Evolutionary conservation across 1,140 invertebrate genomes (phyloP), one percentile per base, ranked within the genome.

Genomic region (Diorhabda carinulata): DNA sequence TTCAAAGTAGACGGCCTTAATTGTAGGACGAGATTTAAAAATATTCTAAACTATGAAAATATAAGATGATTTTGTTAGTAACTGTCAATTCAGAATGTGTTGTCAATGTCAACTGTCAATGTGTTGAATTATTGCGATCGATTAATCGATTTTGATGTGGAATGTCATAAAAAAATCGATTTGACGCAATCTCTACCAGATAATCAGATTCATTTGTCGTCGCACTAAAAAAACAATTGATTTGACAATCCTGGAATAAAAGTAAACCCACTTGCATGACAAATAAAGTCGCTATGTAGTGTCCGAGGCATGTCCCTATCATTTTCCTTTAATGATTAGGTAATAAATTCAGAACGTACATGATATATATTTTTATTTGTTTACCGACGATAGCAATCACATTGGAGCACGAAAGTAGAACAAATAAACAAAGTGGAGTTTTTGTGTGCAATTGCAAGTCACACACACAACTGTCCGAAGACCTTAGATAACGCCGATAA

Each of bases 301-400:
- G 10, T 60, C 10, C 42, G 7, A 60, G 59, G 10, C 59, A 60
- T 60, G 25, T 25, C 59, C 25, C 25, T 42, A 42, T 42, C 7
- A 40, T 60, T 60, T 42, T 7, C 25, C 25, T 40, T 60, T 60
- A 9, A 60, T 60, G 59, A 60, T 25, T 42, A 10, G 59, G 59
- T 40, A 6, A 60, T 60, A 60, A 42, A 60, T 7, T 42, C 59
- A 9, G 25, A 60, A 42, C 42, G 59, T 25, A 40, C 59, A 60
- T 42, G 42, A 60, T 60, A 60, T 25, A 25, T 60, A 40, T 60
- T 67, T 61, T 25, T 44, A 45, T 43, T 45, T 67, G 58, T 67
- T 61, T 61, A 47, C 25, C 47, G 10, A 43, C 57, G 66, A 67
- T 67, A 4, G 58, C 66, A 67, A 67, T 67, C 57, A 61, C 45